Evolutionary conservation across 1,140 invertebrate genomes (phyloP), one percentile per base, ranked within the genome.

Genomic region (Orchesella cincta): DNA sequence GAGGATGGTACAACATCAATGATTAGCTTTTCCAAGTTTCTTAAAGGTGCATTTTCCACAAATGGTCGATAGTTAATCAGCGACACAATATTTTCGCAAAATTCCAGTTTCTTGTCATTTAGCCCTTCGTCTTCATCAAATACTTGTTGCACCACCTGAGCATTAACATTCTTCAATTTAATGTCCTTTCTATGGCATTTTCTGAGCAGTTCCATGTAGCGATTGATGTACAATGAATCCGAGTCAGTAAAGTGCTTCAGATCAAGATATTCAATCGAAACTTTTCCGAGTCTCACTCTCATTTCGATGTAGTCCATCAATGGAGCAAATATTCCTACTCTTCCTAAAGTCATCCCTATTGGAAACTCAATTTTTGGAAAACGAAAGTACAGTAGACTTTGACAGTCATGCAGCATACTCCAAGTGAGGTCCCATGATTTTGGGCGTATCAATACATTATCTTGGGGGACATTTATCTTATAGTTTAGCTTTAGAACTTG

Each of bases 401-500:
- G 5, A 29, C 62, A 67, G n/a, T 67, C 62, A 1, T 12, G 14
- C 12, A 67, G n/a, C 26, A 67, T 29, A 12, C 62, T 33, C 26
- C 26, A 67, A 12, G 62, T 67, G 3, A 29, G 29, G 12, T 33
- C 31, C 62, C 62, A 67, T 8, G 8, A 67, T n/a, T 31, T 29
- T 29, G 62, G 62, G 8, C 31, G 29, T 33, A 67, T n/a, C 62
- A 67, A 33, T 33, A 26, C 52, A 18, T 23, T 57, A 23, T 33
- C 31, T 29, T 3, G 12, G 3, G 26, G 31, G 5, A 31, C 23
- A 12, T 8, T n/a, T 2, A 29, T 33, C 31, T 8, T 29, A n/a
- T 67, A 67, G 33, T 67, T 67, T n/a, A 67, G 29, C n/a, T 67
- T 67, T 33, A 67, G 23, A 31, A 67, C 62, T 31, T 67, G 62